Evolutionary conservation across 35 echinoderm and acorn worm genomes (phyloP).

Genomic region (Hemicentrotus pulcherrimus): DNA sequence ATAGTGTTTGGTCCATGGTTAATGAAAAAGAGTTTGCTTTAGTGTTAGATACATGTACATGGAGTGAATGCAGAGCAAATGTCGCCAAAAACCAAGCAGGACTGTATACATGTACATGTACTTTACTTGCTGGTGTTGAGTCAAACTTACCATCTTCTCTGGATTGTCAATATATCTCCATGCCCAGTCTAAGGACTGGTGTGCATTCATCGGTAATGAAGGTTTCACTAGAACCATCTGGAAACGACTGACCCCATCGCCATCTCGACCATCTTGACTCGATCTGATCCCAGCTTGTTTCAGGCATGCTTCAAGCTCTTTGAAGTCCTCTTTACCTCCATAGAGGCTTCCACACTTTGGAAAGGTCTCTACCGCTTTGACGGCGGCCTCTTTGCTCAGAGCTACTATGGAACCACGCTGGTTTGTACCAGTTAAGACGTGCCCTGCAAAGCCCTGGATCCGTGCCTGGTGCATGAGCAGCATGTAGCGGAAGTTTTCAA

Average conservation of each 20-base stretch:
- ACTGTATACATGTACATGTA: not conserved
- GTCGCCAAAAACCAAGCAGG: not conserved
- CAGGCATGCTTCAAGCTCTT: slow-evolving; percentile 76
- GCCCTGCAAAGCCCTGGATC: slow-evolving; percentile 69
- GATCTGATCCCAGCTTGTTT: slow-evolving; percentile 43
- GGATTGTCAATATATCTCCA: slow-evolving; percentile 83
- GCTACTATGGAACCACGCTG: slow-evolving; percentile 55
- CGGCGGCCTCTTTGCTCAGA: slow-evolving; percentile 70
- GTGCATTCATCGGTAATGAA: slow-evolving; percentile 70
- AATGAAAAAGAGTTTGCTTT: too few relatives aligned
- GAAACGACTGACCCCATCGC: slow-evolving; percentile 64
- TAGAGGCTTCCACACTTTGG: slow-evolving; percentile 49
- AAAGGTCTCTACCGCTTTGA: slow-evolving; percentile 24
- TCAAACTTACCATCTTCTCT: slow-evolving; percentile 61
- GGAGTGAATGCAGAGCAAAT: too few relatives aligned
- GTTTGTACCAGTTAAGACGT: slow-evolving; percentile 58
- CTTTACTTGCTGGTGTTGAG: not conserved
- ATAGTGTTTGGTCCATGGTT: too few relatives aligned
- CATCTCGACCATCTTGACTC: slow-evolving; percentile 66
- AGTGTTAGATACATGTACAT: not conserved
- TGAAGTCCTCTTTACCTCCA: slow-evolving; percentile 71
- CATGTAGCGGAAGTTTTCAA: slow-evolving; percentile 87
- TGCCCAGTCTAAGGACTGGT: slow-evolving; percentile 61
- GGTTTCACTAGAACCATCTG: slow-evolving; percentile 84
- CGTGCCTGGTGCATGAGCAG: slow-evolving; percentile 69